Evolutionary conservation across 2,113 vertebrate species (phyloP), one percentile per base, ranked within the genome.

Genomic region (Bos indicus): DNA sequence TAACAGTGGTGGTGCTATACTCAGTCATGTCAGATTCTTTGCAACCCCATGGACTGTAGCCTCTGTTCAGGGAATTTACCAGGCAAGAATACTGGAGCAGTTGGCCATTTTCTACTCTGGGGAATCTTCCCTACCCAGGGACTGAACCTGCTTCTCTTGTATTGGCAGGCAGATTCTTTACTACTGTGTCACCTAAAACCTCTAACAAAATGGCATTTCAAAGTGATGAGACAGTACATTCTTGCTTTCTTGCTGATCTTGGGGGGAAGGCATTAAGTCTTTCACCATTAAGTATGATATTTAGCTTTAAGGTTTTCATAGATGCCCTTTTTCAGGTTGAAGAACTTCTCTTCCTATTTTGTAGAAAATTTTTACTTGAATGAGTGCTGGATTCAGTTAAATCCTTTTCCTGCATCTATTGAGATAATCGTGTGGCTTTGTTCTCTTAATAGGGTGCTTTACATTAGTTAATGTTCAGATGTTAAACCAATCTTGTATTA

Each of bases 391-490:
- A 91, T 93, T 92, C 92, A 71, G n/a, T 71, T 94, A 84, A 94
- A 80, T 85, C n/a, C 21, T 91, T 96, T 78, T 88, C 82, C 26
- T 88, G 36, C 52, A 48, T 88, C 78, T 81, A 36, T 28, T 71
- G 64, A 89, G 85, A 90, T 60, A 92, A 89, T 97, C 2, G 4
- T 74, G 60, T 93, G 33, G 26, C 21, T 90, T 95, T 71, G 56
- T 90, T 92, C 59, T 88, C 78, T 86, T 96, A 95, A 62, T n/a
- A 30, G 81, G 52, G 71, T 59, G 6, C 36, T 82, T 96, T 93
- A 74, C 11, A 57, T 56, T 83, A 93, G 92, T 97, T 95, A 93
- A 93, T 90, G 90, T 87, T 92, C 86, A 87, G 59, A 90, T 95
- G 19, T 89, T 94, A 94, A 97, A 86, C 43, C n/a, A 89, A 48